phyloP scores from a whole-genome alignment of 2,797 vertebrate genomes.

The Sebastes umbrosus region DNA sequence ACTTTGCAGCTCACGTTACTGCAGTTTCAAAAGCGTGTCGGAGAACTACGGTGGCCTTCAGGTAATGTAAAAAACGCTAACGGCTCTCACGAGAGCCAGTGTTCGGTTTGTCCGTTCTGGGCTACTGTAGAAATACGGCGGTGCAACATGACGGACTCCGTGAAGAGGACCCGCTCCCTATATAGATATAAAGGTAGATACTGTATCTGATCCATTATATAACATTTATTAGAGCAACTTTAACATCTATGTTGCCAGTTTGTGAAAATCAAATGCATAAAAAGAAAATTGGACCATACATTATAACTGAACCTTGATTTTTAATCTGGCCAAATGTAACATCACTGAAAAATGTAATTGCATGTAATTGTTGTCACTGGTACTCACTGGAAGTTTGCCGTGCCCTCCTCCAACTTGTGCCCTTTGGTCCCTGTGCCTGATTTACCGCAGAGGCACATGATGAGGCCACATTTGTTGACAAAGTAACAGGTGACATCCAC shows the following conservation, averaged over 20 bases:
- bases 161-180: too few relatives aligned
- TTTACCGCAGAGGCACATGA: conserved; percentile 98
- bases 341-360: not conserved
- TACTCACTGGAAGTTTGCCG: conserved; percentile 96
- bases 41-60: too few relatives aligned
- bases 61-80: too few relatives aligned
- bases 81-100: too few relatives aligned
- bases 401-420: conserved; percentile 94
- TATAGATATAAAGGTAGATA: too few relatives aligned
- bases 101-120: too few relatives aligned
- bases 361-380: not conserved
- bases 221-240: not conserved
- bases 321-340: not conserved
- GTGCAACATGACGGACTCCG: too few relatives aligned
- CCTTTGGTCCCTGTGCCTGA: conserved; percentile 90
- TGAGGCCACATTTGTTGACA: conserved; percentile 97
- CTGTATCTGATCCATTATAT: not conserved
- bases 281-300: not conserved
- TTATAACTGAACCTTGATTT: not conserved
- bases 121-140: too few relatives aligned
- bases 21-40: too few relatives aligned
- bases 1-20: too few relatives aligned
- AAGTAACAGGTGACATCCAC: conserved; percentile 98
- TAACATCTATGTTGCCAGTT: not conserved
- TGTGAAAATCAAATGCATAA: not conserved